phyloP scores from a whole-genome alignment of 2,113 vertebrate species.

The Gulo gulo region DNA sequence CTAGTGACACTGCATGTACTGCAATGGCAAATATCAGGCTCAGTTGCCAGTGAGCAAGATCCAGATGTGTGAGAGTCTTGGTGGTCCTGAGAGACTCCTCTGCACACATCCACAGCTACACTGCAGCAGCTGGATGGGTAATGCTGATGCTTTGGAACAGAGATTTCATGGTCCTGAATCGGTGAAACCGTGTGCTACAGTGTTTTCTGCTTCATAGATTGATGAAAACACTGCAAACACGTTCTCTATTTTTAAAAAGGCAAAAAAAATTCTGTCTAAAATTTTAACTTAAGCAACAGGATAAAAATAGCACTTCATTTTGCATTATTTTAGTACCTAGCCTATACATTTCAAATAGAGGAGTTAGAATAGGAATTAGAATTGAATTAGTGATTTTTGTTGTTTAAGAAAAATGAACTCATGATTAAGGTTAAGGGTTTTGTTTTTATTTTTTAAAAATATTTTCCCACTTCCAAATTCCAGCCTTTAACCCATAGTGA shows the following conservation, averaged over 20 bases:
- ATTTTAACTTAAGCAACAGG: background rate
- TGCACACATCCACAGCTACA: background rate
- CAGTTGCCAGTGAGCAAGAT: background rate
- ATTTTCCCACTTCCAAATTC: background rate
- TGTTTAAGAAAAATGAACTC: slow-evolving; percentile 5
- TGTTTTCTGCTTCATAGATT: background rate
- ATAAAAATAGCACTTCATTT: background rate
- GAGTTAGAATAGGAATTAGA: background rate
- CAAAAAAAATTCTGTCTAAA: background rate
- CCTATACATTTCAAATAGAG: background rate
- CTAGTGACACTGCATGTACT: background rate
- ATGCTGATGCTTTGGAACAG: background rate
- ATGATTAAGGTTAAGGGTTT: background rate
- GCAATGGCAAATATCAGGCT: background rate
- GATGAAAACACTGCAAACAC: background rate
- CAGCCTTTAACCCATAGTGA: background rate
- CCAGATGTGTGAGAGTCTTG: slow-evolving; percentile 38
- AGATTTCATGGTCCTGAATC: background rate
- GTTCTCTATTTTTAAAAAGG: background rate
- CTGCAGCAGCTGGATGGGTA: slow-evolving; percentile 18
- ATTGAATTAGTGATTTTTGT: background rate
- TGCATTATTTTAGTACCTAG: background rate
- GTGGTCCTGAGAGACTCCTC: slow-evolving; percentile 9
- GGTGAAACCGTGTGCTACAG: background rate
- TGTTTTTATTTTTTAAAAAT: background rate